Base-by-base conservation (phyloP, 2,113 vertebrate genomes). In the Struthio camelus region DNA sequence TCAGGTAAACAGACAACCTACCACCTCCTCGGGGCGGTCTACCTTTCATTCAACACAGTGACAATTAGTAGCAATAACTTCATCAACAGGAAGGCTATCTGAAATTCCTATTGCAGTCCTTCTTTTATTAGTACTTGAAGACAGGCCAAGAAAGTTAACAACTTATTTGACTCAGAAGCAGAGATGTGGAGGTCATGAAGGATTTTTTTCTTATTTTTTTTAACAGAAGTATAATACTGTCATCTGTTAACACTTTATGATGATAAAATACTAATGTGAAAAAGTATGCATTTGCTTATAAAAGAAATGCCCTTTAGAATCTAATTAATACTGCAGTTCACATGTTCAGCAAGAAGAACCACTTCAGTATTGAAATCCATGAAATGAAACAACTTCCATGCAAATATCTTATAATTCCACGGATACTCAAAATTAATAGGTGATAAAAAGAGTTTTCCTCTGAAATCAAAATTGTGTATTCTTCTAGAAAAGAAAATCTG, bases 251-350 rank as follows among this genome's bases (percentile, higher is more conserved):
- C 38, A 82, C 53, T 79, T 90, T 11, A 65, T 51, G 32, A 89
- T 85, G 90, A 91, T 78, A 62, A 95, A 95, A 87, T 48, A 54
- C 46, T 88, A 79, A 82, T 22, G 20, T 65, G 76, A 94, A 94
- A 87, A 87, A 94, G n/a, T 7, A 92, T 61, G 56, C 48, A 83
- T 72, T 72, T 96, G 27, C 42, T 93, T 88, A 93, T 51, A 85
- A 94, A 92, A 89, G 3, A 89, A 95, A 89, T 28, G 25, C 4
- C 34, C 44, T 73, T 94, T 88, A 75, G 38, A 96, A 96, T n/a
- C n/a, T 70, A 85, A 28, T 59, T 89, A 87, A 72, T 72, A 80
- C 38, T 78, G 9, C 27, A 80, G 40, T 88, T 93, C 30, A 76
- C 6, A 13, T 27, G 36, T 11, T 75, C 28, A 86, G 64, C 40